Evolutionary conservation across 2,888 invertebrate species (phyloP).

Genomic region (Heliconius hortense): DNA sequence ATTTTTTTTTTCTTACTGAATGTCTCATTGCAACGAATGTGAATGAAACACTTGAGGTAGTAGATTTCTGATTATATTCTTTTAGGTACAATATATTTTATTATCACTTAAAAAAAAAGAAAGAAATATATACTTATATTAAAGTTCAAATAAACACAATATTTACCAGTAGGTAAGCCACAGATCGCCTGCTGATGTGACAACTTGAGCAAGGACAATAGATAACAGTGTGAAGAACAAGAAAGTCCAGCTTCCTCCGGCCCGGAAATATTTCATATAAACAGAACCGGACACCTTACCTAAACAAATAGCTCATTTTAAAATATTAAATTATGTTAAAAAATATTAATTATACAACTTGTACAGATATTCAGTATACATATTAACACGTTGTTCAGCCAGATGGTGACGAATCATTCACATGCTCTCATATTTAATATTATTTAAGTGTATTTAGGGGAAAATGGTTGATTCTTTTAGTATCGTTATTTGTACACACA

Average conservation of each 20-base stretch:
- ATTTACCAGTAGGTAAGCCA: conserved; percentile 89
- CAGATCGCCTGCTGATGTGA: conserved; percentile 87
- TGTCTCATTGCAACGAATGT: not conserved
- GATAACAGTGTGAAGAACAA: conserved; percentile 79
- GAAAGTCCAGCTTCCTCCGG: conserved; percentile 83
- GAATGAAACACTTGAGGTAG: not conserved
- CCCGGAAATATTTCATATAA: conserved; percentile 86
- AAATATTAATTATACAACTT: not conserved
- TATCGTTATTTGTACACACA: no score
- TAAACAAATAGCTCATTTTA: conserved; percentile 41
- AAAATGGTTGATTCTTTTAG: no score
- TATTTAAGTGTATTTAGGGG: no score
- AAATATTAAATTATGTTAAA: not conserved
- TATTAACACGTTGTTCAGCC: not conserved
- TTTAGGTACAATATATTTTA: not conserved
- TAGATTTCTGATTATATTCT: not conserved
- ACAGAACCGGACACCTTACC: conserved; percentile 81
- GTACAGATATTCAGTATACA: not conserved
- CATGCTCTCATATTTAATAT: not conserved
- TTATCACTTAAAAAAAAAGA: not conserved
- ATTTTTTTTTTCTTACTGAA: not conserved
- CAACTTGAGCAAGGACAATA: conserved; percentile 85
- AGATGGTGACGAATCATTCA: not conserved
- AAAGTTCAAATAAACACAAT: not conserved
- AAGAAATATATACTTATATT: no score